Percentiles rank a stretch among this genome's conserved stretches.
Evolutionary conservation across 2,797 vertebrate species (phyloP).

Genomic region (Coregonus ussuriensis): DNA sequence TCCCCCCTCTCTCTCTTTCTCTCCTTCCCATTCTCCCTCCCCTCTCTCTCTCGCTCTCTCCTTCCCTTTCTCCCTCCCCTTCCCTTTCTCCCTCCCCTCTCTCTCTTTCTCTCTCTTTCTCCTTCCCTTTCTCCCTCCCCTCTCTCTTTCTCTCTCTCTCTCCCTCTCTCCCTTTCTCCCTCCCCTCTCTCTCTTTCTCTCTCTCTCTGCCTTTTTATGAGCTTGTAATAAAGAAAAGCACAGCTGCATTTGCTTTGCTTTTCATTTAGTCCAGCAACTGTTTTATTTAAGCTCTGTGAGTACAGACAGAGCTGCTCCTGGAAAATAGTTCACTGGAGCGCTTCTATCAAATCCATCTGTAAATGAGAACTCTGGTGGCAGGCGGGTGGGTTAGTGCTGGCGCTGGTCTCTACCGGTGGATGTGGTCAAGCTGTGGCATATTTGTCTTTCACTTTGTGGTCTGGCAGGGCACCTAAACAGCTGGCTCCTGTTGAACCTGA

Average conservation of each 20-base stretch:
- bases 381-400: background rate
- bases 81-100: too few species aligned
- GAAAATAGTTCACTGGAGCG: slow-evolving; percentile 23
- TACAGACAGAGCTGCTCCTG: slow-evolving; percentile 32
- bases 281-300: slow-evolving; percentile 38
- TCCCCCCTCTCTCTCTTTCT: too few species aligned
- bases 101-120: too few species aligned
- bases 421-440: slow-evolving; percentile 29
- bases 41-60: too few species aligned
- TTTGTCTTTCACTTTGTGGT: slow-evolving; percentile 10
- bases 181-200: too few species aligned
- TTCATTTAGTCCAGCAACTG: slow-evolving; percentile 34
- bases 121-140: too few species aligned
- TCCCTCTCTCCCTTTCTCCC: too few species aligned
- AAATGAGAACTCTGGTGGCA: slow-evolving; percentile 42
- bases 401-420: slow-evolving; percentile 1
- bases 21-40: too few species aligned
- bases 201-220: slow-evolving; percentile 12
- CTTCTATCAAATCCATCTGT: slow-evolving; percentile 28
- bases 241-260: slow-evolving; percentile 34
- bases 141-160: too few species aligned
- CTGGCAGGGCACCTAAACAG: slow-evolving; percentile 13
- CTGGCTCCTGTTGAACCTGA: slow-evolving; percentile 23
- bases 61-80: too few species aligned
- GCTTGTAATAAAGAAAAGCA: slow-evolving; percentile 39